Evolutionary conservation across 2,113 vertebrate species (phyloP), one percentile per base, ranked within the genome.

Genomic region (Oenanthe melanoleuca): DNA sequence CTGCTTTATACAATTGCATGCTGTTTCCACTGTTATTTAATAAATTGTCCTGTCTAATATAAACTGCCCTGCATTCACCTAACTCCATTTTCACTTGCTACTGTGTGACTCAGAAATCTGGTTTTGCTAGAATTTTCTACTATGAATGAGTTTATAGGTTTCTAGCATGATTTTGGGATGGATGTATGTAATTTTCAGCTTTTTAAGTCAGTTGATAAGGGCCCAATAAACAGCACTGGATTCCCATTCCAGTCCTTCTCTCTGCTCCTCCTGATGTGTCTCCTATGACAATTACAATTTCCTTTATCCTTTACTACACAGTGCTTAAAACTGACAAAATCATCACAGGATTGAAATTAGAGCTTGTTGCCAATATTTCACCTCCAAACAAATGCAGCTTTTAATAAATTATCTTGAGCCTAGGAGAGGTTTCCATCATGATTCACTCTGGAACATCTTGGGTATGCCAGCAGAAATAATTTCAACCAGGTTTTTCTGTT

Each of bases 371-470:
- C 63, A 88, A 49, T 3, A 3, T 86, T 91, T 93, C 89, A 91
- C 86, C 93, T 90, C 89, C 89, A 89, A 91, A 94, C 5, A 26
- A 89, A 87, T 4, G 61, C 29, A 80, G 83, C 52, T 89, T 89
- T 95, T 81, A 93, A 95, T 89, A 83, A 96, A 86, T 92, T 60
- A 78, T 37, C 78, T 45, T 9, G 64, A 91, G 45, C 49, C 57
- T 75, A 81, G 56, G 79, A 93, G 78, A 93, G 91, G 87, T 63
- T 94, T 94, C 45, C 82, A 52, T 80, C 64, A 6, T 84, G 82
- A 96, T 93, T 96, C 95, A 90, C 75, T 74, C 92, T 61, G 85
- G 72, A 96, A 90, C 93, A 95, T 94, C 95, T 93, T 92, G 92
- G 89, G 92, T 55, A 64, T 57, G 93, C 90, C 94, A 94, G 84